Percentiles rank a stretch among this genome's conserved stretches.
Conservation (phyloP, 2,888 invertebrate species). For the Petrophora chlorosata region DNA sequence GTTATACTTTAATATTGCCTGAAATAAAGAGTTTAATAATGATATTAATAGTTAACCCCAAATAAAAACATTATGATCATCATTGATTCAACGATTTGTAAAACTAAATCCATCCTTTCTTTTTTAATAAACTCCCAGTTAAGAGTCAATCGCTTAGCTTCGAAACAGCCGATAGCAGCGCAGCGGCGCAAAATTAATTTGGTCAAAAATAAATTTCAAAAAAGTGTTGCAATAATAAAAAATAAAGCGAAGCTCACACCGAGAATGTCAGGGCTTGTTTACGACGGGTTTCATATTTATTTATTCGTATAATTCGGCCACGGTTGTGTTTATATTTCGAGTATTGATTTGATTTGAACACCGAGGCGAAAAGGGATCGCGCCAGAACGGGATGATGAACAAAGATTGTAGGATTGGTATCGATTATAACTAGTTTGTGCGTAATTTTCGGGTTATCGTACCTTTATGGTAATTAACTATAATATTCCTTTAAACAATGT, state of each 20-base stretch:
- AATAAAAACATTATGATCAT: too few relatives aligned
- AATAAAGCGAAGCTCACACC: conserved; percentile 51
- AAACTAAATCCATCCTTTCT: too few relatives aligned
- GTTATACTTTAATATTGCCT: too few relatives aligned
- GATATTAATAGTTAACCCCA: too few relatives aligned
- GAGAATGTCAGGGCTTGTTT: conserved; percentile 59
- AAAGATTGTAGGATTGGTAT: too few relatives aligned
- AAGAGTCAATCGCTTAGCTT: conserved; percentile 56
- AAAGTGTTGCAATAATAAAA: conserved; percentile 15
- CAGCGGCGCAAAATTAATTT: conserved; percentile 65
- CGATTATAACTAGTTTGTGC: too few relatives aligned
- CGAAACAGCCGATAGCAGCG: conserved; percentile 43
- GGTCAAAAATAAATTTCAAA: conserved; percentile 37
- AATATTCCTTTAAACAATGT: too few relatives aligned
- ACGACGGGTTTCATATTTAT: conserved; percentile 59
- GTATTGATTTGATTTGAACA: conserved; percentile 41
- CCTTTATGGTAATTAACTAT: too few relatives aligned
- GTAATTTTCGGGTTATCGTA: too few relatives aligned
- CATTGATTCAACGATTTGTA: too few relatives aligned
- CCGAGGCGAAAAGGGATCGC: conserved; percentile 21
- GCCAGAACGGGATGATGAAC: background rate
- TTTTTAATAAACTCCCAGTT: conserved; percentile 6
- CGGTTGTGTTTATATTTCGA: conserved; percentile 44
- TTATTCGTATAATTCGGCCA: conserved; percentile 60
- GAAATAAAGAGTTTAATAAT: too few relatives aligned